Evolutionary conservation across 2,888 invertebrate genomes (phyloP), one percentile per base, ranked within the genome.

Genomic region (Laspeyria flexula): DNA sequence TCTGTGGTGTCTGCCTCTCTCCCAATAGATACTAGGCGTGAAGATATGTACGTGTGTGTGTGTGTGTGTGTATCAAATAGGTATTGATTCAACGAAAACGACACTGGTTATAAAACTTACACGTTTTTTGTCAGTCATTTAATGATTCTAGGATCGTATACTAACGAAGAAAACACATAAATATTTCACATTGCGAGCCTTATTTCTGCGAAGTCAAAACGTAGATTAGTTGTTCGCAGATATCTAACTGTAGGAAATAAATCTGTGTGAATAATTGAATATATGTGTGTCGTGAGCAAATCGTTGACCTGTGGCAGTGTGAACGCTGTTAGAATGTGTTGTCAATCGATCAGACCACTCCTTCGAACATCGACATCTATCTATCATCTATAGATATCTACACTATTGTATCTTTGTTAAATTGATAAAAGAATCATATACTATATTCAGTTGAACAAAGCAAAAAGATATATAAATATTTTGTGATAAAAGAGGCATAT

Each of bases 291-390:
- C 54, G 45, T 44, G 35, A 25, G 60, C 46, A 42, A 61, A 65
- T 43, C 61, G 57, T 65, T 62, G 65, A 67, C 69, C 60, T 43
- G 60, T 29, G 30, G 42, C 59, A 37, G 48, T 43, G 60, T 29
- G 30, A 39, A 60, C 38, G 47, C 39, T 42, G 57, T 54, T 54
- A 43, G 49, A 54, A 60, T 35, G 29, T 21, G n/a, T 31, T 27
- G 43, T 65, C 59, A 54, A 73, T 57, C 43, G 47, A 43, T 57
- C 57, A 45, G 41, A 40, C 62, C 61, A 51, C 70, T 60, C 62
- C 67, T 61, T 21, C 38, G 44, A 54, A 50, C 42, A 44, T 49
- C 49, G 42, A 58, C 41, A 48, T 37, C 41, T 50, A 47, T 60
- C 55, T 35, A 45, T 60, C 53, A 69, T 56, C 42, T 50, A 58